Evolutionary conservation across 2,888 invertebrate species (phyloP).

Genomic region (Halictus quadricinctus): DNA sequence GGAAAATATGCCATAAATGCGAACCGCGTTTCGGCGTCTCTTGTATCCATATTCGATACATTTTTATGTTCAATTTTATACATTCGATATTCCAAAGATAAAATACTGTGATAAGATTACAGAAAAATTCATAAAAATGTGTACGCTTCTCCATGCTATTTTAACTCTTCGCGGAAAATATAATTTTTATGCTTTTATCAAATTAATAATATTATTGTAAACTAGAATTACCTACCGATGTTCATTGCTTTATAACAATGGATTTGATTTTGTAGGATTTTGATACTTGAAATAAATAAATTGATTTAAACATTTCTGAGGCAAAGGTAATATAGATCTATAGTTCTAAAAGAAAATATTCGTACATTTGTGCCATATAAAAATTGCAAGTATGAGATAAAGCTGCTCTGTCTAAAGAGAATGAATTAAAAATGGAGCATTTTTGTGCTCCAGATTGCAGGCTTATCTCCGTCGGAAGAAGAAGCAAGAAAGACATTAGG

Average conservation of each 20-base stretch:
- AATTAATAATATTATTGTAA: not conserved
- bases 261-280: not conserved
- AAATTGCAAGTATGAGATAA: not conserved
- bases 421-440: not conserved
- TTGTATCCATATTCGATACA: not conserved
- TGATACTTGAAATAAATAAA: not conserved
- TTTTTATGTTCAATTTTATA: not conserved
- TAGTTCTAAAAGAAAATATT: not conserved
- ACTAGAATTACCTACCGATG: not conserved
- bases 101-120: not conserved
- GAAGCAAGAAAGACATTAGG: not conserved
- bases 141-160: not conserved
- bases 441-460: not conserved
- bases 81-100: not conserved
- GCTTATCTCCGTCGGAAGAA: not conserved
- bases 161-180: not conserved
- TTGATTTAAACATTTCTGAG: not conserved
- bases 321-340: not conserved
- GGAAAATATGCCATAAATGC: not conserved
- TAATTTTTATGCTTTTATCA: not conserved
- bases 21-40: not conserved
- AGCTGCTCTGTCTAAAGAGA: not conserved
- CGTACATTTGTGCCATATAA: not conserved
- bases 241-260: not conserved
- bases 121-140: not conserved